Evolutionary conservation across 2,113 vertebrate genomes (phyloP).

Genomic region (Sylvia atricapilla): DNA sequence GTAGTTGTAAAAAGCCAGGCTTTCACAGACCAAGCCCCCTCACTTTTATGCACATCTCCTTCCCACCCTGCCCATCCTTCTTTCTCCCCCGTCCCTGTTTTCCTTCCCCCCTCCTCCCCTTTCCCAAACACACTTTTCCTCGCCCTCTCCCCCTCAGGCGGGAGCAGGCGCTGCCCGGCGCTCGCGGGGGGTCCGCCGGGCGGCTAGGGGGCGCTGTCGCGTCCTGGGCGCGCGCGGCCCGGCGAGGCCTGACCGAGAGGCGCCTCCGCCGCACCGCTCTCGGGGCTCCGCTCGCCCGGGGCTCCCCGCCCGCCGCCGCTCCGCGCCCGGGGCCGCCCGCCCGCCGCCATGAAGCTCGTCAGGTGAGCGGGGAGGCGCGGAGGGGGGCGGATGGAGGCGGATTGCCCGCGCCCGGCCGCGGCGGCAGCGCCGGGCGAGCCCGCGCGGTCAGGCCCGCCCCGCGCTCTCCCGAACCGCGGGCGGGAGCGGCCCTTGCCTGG

Average conservation of each 20-base stretch:
- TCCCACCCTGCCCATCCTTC: neutral
- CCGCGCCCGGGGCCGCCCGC: neutral
- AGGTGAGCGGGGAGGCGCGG: neutral
- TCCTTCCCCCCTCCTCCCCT: accelerated
- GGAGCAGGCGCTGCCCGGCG: neutral
- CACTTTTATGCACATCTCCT: neutral
- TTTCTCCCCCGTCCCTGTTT: neutral
- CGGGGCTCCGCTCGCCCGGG: neutral
- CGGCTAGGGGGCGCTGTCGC: neutral
- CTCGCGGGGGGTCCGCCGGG: neutral
- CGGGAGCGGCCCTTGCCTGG: neutral
- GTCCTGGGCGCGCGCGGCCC: neutral
- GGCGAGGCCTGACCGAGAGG: neutral
- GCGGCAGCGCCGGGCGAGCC: neutral
- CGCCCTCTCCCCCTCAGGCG: too few species aligned
- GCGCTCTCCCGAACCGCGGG: neutral
- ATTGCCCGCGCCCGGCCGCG: neutral
- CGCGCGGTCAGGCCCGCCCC: neutral
- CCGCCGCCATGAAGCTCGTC: neutral
- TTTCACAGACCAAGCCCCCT: neutral
- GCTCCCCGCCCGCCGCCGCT: neutral
- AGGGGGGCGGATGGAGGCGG: neutral
- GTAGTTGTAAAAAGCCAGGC: neutral
- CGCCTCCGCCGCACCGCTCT: neutral
- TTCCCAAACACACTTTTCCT: neutral